Evolutionary conservation across 2,888 invertebrate genomes (phyloP), one percentile per base, ranked within the genome.

Genomic region (Lumbricus terrestris): DNA sequence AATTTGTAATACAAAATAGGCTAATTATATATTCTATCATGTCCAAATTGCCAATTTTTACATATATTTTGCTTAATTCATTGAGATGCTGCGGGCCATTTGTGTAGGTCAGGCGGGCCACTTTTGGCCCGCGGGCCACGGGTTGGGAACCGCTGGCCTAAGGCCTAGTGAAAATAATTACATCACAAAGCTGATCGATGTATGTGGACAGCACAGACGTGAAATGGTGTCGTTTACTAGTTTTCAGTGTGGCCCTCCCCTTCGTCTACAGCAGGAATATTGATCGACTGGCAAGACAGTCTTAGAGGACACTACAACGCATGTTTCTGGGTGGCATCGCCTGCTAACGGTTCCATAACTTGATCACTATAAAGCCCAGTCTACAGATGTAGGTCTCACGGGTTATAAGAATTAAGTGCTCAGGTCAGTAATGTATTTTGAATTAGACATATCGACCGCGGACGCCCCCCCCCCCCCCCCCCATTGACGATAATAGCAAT

Each of bases 271-370:
- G 69, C 69, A 69, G 69, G n/a, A 54, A 69, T 69, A 69, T 69
- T 69, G 69, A 69, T 69, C 69, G 69, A 69, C 29, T 29, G 69
- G n/a, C 29, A n/a, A n/a, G n/a, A n/a, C n/a, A n/a, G n/a, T n/a
- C n/a, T n/a, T 29, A 69, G 69, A n/a, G 69, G 69, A 3, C 11
- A 69, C 69, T n/a, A n/a, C 69, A n/a, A 69, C 69, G 8, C 69
- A n/a, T n/a, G 69, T 69, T 47, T 47, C 29, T 69, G 69, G 69
- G 0, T 69, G 69, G 69, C 69, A 69, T 69, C 13, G 69, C 69
- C 69, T 69, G 69, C 69, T 69, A 69, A 69, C 69, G 69, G 69
- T 69, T 69, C 69, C 69, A 69, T 69, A 69, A 69, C 69, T n/a
- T 69, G 69, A n/a, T 69, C 11, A 69, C 69, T n/a, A n/a, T n/a